Conservation (phyloP, 2,797 vertebrate genomes). For the Apodemus agrarius region DNA sequence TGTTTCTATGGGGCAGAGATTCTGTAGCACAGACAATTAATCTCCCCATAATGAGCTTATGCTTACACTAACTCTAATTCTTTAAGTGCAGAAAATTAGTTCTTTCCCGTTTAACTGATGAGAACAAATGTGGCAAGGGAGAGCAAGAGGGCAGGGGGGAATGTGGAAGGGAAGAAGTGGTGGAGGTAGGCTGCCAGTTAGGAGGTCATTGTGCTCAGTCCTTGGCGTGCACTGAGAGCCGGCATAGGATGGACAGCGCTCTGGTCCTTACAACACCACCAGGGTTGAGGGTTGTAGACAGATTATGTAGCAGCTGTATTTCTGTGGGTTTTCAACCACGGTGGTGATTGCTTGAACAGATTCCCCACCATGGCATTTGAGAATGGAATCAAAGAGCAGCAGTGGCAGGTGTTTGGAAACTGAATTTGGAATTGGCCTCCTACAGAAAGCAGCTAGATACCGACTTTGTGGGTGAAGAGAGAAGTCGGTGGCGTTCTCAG, state of each 20-base stretch:
- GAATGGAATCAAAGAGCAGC: conserved; percentile 66
- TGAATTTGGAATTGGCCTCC: conserved; percentile 69
- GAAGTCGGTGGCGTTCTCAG: conserved; percentile 29
- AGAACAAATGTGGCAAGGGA: neutral
- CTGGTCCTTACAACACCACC: neutral
- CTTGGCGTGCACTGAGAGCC: neutral
- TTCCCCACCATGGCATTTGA: conserved; percentile 49
- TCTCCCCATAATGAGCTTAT: neutral
- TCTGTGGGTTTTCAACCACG: neutral
- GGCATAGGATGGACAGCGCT: neutral
- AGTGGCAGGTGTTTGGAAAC: conserved; percentile 67
- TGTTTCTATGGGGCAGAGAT: neutral
- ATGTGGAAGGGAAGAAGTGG: neutral
- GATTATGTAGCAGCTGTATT: conserved; percentile 6
- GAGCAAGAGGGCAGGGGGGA: neutral
- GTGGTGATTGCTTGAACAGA: conserved; percentile 50
- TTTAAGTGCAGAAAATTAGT: neutral
- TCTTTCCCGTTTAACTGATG: conserved; percentile 27
- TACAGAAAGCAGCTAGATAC: conserved; percentile 55
- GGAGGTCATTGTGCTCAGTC: too few relatives aligned
- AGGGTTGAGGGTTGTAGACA: neutral
- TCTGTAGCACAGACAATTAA: neutral
- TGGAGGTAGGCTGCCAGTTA: neutral
- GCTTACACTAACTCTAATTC: neutral
- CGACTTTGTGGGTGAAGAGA: conserved; percentile 50